These are phyloP conservation scores for Lomographa bimaculata DNA, from an alignment of 2,888 invertebrate genomes.

Conservation along the genomic window DNA sequence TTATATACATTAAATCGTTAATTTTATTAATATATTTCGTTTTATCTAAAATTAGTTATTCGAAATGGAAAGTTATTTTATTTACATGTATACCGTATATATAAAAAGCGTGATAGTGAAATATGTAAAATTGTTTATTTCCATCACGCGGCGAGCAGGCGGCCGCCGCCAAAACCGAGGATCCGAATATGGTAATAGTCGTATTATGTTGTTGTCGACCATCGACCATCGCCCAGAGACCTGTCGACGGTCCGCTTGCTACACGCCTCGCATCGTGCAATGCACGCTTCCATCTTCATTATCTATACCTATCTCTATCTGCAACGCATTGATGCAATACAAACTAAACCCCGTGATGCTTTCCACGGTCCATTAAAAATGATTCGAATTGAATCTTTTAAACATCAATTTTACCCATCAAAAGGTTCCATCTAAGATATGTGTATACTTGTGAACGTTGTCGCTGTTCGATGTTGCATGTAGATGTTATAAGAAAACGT, in stretches of 20 bases:
- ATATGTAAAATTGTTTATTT: conserved; percentile 62
- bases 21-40: no score
- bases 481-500: conserved; percentile 35
- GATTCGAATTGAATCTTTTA: no score
- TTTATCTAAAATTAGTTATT: no score
- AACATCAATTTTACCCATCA: no score
- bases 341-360: conserved; percentile 3
- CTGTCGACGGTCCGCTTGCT: conserved; percentile 70
- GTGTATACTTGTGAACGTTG: conserved; percentile 14
- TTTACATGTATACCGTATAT: no score
- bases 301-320: conserved; percentile 33
- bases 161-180: conserved; percentile 95
- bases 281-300: conserved; percentile 71
- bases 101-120: conserved; percentile 40
- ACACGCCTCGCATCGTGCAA: conserved; percentile 66
- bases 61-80: conserved; percentile 5
- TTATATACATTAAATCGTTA: no score
- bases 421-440: conserved; percentile 7
- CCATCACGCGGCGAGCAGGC: conserved; percentile 85
- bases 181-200: conserved; percentile 94
- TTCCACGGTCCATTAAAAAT: conserved; percentile 1
- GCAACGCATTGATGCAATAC: conserved; percentile 31
- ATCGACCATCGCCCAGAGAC: conserved; percentile 52
- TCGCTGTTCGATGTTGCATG: conserved; percentile 65
- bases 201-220: conserved; percentile 67